These are phyloP conservation scores for Sebastes umbrosus DNA, from an alignment of 2,797 vertebrate species.

Conservation along the genomic window DNA sequence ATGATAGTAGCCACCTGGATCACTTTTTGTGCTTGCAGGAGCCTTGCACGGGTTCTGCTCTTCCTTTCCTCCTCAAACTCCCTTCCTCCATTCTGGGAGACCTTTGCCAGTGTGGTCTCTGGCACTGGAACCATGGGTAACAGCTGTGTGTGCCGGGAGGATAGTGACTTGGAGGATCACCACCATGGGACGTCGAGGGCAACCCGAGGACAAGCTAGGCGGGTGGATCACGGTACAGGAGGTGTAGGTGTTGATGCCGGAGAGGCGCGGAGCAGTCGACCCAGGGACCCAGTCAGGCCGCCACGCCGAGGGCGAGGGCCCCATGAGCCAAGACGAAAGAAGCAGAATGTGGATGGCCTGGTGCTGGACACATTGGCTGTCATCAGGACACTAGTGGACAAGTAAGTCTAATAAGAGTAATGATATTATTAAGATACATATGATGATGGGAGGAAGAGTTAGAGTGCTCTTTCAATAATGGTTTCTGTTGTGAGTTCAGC, in stretches of 20 bases:
- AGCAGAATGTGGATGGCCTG: slow-evolving; percentile 96
- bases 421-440: not conserved
- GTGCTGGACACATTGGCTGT: slow-evolving; percentile 98
- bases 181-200: slow-evolving; percentile 73
- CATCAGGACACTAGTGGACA: slow-evolving; percentile 98
- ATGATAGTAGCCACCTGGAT: slow-evolving; percentile 98
- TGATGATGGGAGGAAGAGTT: not conserved
- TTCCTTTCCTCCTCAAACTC: slow-evolving; percentile 81
- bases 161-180: slow-evolving; percentile 93
- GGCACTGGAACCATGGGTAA: slow-evolving; percentile 92
- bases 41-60: slow-evolving; percentile 92
- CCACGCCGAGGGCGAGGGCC: slow-evolving; percentile 94
- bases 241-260: slow-evolving; percentile 57
- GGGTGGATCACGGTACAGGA: slow-evolving; percentile 79
- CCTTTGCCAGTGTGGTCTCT: slow-evolving; percentile 66
- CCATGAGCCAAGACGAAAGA: slow-evolving; percentile 96
- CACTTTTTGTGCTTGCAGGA: slow-evolving; percentile 96
- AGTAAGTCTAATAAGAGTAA: slow-evolving; percentile 85
- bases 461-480: not conserved
- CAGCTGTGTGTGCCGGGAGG: slow-evolving; percentile 96
- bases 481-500: not conserved
- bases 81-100: slow-evolving; percentile 80
- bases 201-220: slow-evolving; percentile 81
- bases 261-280: slow-evolving; percentile 89
- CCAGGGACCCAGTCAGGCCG: slow-evolving; percentile 93